Evolutionary conservation across 2,888 invertebrate genomes (phyloP).

Genomic region (Herminia tarsipennalis): DNA sequence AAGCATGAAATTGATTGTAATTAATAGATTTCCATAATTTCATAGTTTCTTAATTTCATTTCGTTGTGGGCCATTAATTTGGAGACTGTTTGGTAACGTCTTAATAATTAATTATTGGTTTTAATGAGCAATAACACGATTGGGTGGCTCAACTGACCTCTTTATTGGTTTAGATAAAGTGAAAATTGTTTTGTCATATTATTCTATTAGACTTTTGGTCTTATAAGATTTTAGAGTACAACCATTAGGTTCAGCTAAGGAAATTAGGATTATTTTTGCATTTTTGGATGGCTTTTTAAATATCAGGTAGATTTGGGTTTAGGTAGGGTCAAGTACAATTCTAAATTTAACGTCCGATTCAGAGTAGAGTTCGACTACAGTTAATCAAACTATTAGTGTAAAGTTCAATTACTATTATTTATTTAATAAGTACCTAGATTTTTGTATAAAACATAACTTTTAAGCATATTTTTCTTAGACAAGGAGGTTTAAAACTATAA

Average conservation of each 20-base stretch:
- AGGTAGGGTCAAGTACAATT: too few relatives aligned
- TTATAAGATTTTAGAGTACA: not conserved
- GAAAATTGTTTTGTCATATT: slow-evolving; percentile 7
- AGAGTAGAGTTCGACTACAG: too few relatives aligned
- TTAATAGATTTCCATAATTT: slow-evolving; percentile 36
- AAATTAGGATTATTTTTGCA: too few relatives aligned
- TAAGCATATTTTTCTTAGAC: too few relatives aligned
- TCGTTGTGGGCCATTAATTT: slow-evolving; percentile 36
- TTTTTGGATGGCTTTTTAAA: too few relatives aligned
- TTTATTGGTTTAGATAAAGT: slow-evolving; percentile 10
- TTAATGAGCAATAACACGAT: slow-evolving; percentile 15
- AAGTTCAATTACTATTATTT: too few relatives aligned
- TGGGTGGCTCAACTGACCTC: slow-evolving; percentile 28
- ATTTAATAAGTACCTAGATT: too few relatives aligned
- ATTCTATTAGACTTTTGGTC: not conserved
- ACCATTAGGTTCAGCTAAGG: not conserved
- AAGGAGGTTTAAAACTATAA: too few relatives aligned
- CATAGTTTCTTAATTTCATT: slow-evolving; percentile 33
- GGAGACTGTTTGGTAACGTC: slow-evolving; percentile 28
- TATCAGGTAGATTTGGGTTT: too few relatives aligned
- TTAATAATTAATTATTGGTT: slow-evolving; percentile 25
- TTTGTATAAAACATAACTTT: too few relatives aligned
- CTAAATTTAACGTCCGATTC: too few relatives aligned
- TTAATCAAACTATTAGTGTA: too few relatives aligned
- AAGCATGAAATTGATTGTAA: slow-evolving; percentile 31